Evolutionary conservation across 2,797 vertebrate genomes (phyloP), one percentile per base, ranked within the genome.

Genomic region (Loris lydekkerianus): DNA sequence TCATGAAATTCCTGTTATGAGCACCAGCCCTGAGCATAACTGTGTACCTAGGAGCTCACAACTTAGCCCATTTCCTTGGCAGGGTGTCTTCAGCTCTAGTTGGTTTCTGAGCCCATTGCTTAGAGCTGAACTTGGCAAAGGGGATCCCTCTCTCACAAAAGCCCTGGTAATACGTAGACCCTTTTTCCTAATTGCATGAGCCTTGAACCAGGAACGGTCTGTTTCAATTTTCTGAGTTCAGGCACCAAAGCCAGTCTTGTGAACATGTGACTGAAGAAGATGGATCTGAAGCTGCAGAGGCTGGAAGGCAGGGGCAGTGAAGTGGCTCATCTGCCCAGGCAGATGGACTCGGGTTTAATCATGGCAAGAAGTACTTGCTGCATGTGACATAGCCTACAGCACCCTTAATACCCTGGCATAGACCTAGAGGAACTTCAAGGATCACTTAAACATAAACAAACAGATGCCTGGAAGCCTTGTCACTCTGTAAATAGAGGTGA

Each of bases 351-450:
- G n/a, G 56, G n/a, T 23, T 80, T 72, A 10, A 29, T 63, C 60
- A 58, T 10, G 70, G 56, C 29, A 18, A 61, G 37, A 2, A 40
- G 31, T 34, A 40, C 58, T 63, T 20, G 10, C 40, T 60, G 37
- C 34, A 15, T 29, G 1, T 8, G 3, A 7, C 8, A 13, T 27
- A 5, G n/a, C 40, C 2, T 21, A 5, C 9, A 1, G 49, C n/a
- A 61, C 69, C 65, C 49, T 5, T 15, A 4, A 6, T 13, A 43
- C 75, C 10, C 1, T 8, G 63, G 53, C 11, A 0, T 5, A 58
- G 80, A n/a, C 63, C 49, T 60, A 15, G 40, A 49, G 73, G n/a
- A 7, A 29, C 31, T 2, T 8, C 6, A 23, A 27, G 58, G 3
- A 40, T 40, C 69, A 6, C 43, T 70, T 70, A 73, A 60, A 78